Evolutionary conservation across 1,140 invertebrate genomes (phyloP).

Genomic region (Reticulitermes speratus): DNA sequence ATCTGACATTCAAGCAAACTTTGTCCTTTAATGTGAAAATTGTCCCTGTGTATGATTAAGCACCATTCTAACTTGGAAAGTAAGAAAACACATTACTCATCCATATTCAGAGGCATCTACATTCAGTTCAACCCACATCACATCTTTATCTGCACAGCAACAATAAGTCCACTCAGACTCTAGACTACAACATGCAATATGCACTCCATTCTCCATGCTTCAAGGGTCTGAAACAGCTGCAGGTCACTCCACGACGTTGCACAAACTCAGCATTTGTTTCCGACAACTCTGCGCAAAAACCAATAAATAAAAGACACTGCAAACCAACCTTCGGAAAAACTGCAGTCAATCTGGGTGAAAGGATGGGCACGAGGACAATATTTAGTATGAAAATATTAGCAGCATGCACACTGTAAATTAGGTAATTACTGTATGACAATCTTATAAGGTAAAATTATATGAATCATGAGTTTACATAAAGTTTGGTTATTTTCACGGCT

Average conservation of each 20-base stretch:
- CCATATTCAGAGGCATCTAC: not conserved
- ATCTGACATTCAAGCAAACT: no score
- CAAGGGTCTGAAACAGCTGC: not conserved
- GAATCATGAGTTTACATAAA: no score
- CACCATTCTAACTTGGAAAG: no score
- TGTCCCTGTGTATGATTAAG: no score
- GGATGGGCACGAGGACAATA: not conserved
- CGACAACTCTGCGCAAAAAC: not conserved
- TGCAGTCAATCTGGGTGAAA: not conserved
- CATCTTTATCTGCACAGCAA: not conserved
- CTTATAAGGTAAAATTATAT: not conserved
- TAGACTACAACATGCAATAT: not conserved
- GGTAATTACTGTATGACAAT: not conserved
- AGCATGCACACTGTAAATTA: not conserved
- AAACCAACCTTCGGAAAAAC: not conserved
- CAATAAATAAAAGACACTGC: not conserved
- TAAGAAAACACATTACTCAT: no score
- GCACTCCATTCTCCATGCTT: conserved; percentile 7
- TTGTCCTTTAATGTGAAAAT: no score
- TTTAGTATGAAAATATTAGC: not conserved
- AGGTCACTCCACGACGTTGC: not conserved
- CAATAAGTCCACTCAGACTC: not conserved
- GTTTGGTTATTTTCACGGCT: no score
- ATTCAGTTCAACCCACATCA: not conserved
- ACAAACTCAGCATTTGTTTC: not conserved